A percentile compares a stretch with the other conserved stretches of the same genome.
phyloP scores from a whole-genome alignment of 2,797 vertebrate genomes.

The Ceyx erithaca region DNA sequence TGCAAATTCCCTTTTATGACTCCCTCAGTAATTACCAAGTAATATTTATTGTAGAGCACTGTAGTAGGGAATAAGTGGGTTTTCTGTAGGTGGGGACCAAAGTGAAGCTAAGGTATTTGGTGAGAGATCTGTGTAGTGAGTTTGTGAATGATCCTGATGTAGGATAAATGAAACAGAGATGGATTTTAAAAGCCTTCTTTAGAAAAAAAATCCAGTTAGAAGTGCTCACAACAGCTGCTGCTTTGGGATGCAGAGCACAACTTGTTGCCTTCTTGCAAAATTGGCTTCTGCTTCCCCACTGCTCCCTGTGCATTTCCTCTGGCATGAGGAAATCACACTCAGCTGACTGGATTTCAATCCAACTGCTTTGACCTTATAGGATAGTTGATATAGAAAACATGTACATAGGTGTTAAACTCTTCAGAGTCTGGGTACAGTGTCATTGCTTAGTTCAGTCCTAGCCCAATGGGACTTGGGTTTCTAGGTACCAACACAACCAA shows the following conservation, averaged over 20 bases:
- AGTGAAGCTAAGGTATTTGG: neutral
- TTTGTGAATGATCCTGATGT: neutral
- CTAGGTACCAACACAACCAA: neutral
- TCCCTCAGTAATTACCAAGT: slow-evolving; percentile 53
- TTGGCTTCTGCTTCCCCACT: neutral
- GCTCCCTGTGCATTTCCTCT: neutral
- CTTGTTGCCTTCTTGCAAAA: neutral
- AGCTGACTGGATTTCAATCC: neutral
- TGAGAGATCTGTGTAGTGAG: neutral
- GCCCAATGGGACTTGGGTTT: neutral
- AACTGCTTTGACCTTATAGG: neutral
- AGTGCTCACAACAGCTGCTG: neutral
- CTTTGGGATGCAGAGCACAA: neutral
- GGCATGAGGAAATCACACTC: neutral
- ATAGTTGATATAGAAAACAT: neutral
- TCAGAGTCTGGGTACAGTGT: rapidly evolving
- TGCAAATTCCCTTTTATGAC: slow-evolving; percentile 7
- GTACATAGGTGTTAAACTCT: neutral
- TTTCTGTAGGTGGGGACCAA: neutral
- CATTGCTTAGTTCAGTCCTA: rapidly evolving
- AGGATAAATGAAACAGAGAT: neutral
- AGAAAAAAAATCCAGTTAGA: neutral
- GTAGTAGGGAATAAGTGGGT: neutral
- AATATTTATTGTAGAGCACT: slow-evolving; percentile 9
- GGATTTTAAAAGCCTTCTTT: neutral